A percentile compares a stretch with the other conserved stretches of the same genome.
phyloP scores from a whole-genome alignment of 1,140 invertebrate species.

The Plutomurus gul region DNA sequence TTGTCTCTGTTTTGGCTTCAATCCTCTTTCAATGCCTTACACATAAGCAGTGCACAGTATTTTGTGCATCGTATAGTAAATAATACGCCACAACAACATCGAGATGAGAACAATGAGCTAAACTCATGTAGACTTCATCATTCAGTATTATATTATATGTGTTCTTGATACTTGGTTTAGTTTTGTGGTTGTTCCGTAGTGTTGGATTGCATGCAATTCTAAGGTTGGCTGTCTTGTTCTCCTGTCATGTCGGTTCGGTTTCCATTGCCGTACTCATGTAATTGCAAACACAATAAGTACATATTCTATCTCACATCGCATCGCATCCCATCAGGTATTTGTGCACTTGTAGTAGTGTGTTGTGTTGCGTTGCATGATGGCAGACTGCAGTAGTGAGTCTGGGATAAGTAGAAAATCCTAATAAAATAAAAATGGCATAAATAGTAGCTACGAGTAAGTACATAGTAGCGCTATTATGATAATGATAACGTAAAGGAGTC shows the following conservation, averaged over 20 bases:
- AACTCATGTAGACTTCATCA: constrained; percentile 17
- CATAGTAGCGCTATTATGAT: constrained; percentile 14
- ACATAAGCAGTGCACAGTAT: neutral
- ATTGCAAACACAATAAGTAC: neutral
- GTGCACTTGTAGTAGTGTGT: neutral
- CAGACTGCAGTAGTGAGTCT: neutral
- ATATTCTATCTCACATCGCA: neutral
- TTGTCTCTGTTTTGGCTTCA: neutral
- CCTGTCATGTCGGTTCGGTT: constrained; percentile 15
- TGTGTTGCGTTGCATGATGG: neutral
- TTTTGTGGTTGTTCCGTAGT: neutral
- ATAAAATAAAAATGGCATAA: constrained; percentile 28
- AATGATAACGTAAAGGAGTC: constrained; percentile 22
- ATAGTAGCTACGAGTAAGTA: constrained; percentile 8
- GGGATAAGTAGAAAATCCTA: neutral
- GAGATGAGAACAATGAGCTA: neutral
- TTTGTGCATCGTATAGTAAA: too few relatives aligned
- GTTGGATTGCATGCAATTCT: constrained; percentile 13
- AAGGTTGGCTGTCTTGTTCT: constrained; percentile 20
- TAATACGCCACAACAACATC: too few relatives aligned
- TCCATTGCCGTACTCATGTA: constrained; percentile 1
- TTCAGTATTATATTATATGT: neutral
- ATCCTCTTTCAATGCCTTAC: neutral
- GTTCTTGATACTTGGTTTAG: neutral
- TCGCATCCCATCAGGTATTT: neutral